Conservation (phyloP, 2,113 vertebrate genomes). For the Apus apus region DNA sequence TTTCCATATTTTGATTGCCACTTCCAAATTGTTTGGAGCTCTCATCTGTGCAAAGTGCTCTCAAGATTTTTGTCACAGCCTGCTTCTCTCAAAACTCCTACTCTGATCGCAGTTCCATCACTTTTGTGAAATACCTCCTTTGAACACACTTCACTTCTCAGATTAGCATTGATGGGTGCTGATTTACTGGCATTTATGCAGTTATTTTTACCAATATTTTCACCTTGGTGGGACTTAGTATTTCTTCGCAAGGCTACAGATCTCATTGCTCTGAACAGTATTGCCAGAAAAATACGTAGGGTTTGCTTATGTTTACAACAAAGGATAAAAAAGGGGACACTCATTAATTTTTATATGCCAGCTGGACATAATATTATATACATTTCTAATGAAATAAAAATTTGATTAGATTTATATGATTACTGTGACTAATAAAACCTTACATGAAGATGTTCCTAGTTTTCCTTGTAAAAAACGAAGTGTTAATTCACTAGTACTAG, state of each 20-base stretch:
- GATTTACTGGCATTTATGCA: background rate
- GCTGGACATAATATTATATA: background rate
- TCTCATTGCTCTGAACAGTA: background rate
- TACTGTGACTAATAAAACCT: background rate
- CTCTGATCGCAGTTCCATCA: background rate
- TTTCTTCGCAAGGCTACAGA: background rate
- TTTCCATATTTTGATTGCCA: background rate
- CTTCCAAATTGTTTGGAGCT: constrained; percentile 15
- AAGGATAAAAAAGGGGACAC: background rate
- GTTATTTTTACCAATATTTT: background rate
- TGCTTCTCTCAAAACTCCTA: background rate
- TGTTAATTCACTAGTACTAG: background rate
- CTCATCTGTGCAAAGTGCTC: background rate
- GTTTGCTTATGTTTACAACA: background rate
- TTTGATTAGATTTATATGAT: background rate
- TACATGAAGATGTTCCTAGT: background rate
- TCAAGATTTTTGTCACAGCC: background rate
- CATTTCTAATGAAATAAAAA: background rate
- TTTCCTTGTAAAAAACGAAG: background rate
- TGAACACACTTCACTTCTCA: background rate
- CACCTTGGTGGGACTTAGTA: background rate
- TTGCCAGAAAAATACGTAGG: background rate
- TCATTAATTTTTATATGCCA: background rate
- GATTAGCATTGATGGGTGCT: background rate
- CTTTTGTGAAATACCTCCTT: background rate